Evolutionary conservation across 2,113 vertebrate species (phyloP).

Genomic region (Perognathus longimembris): DNA sequence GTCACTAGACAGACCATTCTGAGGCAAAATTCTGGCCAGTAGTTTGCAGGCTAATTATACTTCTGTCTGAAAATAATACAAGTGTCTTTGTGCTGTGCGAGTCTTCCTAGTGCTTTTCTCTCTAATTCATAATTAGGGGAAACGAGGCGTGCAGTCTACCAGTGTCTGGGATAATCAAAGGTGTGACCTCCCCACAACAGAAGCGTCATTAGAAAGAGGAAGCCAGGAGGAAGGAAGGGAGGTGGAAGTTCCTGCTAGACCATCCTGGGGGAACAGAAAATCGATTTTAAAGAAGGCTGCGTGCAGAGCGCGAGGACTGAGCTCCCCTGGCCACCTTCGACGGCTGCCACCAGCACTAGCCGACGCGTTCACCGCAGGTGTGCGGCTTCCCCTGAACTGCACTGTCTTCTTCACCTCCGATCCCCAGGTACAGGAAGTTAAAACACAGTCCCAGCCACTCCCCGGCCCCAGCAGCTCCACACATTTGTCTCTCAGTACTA

Average conservation of each 20-base stretch:
- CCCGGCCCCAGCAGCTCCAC: no score
- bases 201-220: not conserved
- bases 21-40: not conserved
- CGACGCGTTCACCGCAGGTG: not conserved
- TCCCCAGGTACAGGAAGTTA: not conserved
- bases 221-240: rapidly evolving
- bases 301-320: not conserved
- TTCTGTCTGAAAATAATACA: constrained; percentile 29
- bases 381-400: no score
- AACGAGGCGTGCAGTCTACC: not conserved
- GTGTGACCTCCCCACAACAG: not conserved
- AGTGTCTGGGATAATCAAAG: not conserved
- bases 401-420: not conserved
- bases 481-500: no score
- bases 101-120: not conserved
- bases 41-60: not conserved
- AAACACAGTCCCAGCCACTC: no score
- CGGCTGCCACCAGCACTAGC: rapidly evolving
- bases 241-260: not conserved
- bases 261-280: not conserved
- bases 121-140: constrained; percentile 7
- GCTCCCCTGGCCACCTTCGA: not conserved
- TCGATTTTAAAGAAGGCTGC: not conserved
- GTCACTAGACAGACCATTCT: not conserved
- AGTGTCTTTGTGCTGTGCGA: not conserved